These are phyloP conservation scores for Pangasius djambal DNA, from an alignment of 2,797 vertebrate species.

Conservation along the genomic window DNA sequence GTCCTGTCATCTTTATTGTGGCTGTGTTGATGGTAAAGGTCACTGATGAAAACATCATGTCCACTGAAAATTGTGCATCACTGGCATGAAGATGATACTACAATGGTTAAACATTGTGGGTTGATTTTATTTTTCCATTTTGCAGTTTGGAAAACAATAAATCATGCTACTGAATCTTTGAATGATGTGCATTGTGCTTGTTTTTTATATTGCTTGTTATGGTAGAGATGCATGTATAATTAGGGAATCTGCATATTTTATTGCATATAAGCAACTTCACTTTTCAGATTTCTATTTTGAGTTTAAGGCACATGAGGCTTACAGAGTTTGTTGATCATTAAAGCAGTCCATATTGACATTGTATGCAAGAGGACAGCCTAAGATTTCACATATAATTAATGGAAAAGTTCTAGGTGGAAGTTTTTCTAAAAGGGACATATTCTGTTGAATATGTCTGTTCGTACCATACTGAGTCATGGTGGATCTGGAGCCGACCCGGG, in stretches of 20 bases:
- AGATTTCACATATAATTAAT: not conserved
- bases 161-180: conserved; percentile 69
- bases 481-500: not conserved
- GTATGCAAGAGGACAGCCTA: not conserved
- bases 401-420: not conserved
- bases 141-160: conserved; percentile 74
- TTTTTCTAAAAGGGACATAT: not conserved
- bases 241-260: not conserved
- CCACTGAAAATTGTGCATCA: conserved; percentile 69
- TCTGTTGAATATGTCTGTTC: not conserved
- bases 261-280: not conserved
- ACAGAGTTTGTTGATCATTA: not conserved
- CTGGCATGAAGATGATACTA: conserved; percentile 65
- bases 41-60: conserved; percentile 57
- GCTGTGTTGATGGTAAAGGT: conserved; percentile 59
- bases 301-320: not conserved
- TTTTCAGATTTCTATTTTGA: not conserved
- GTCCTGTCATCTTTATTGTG: conserved; percentile 61
- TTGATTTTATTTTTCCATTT: conserved; percentile 66
- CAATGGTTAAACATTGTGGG: conserved; percentile 62
- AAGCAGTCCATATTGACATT: not conserved
- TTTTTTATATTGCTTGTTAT: not conserved
- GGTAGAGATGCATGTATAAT: not conserved
- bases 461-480: not conserved
- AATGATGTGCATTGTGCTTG: not conserved